Evolutionary conservation across 2,113 vertebrate species (phyloP), one percentile per base, ranked within the genome.

Genomic region (Muntiacus reevesi): DNA sequence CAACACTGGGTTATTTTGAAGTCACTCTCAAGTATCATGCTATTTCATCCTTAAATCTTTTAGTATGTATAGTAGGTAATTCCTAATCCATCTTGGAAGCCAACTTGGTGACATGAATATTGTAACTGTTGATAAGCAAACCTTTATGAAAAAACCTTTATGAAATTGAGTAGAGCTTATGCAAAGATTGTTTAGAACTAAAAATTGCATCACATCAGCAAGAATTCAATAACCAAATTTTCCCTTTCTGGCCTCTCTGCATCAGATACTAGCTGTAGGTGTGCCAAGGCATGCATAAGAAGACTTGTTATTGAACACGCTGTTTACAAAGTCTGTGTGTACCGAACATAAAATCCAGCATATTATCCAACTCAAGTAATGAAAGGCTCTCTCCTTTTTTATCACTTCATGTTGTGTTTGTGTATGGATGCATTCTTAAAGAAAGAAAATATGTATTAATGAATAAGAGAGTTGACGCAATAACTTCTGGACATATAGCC

Each of bases 171-270:
- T 91, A 95, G 59, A 93, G 83, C 62, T 64, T 87, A 47, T 87
- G 67, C 71, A 82, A 95, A 47, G 7, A 21, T 90, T 95, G 59
- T 94, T 98, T 95, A 86, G 91, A 96, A 64, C 91, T 87, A 74
- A 97, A 97, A 95, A 84, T 96, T 95, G 94, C 83, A 87, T 96
- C 92, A 87, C 94, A 76, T 98, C 94, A 97, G 89, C 95, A 96
- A 96, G 96, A 97, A 97, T 96, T 93, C 95, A 89, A 1, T 96
- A 81, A 87, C 93, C 91, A 88, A 76, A 93, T 85, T 79, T 95
- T 95, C 97, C 96, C 93, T 81, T 47, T 60, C 94, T 93, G 95
- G 95, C 98, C 98, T 96, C 96, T 94, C 92, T 76, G 88, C 60
- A 17, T 83, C 94, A 59, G 92, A 95, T 59, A 54, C 94, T 64